Conservation (phyloP, 2,888 invertebrate genomes). For the Aromia moschata region DNA sequence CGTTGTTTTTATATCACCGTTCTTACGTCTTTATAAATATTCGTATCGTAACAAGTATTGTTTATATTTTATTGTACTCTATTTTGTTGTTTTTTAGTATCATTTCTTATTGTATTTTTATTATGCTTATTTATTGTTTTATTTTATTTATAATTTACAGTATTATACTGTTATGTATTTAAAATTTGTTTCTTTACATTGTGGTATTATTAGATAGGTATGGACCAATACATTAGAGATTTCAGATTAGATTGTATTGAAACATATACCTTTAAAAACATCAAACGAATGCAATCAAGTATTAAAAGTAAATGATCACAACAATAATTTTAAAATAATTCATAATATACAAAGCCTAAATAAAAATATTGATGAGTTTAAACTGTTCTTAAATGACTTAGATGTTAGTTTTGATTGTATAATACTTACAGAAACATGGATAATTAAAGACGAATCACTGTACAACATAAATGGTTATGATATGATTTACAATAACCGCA, state of each 20-base stretch:
- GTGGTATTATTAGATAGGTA: too few species aligned
- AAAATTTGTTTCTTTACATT: too few species aligned
- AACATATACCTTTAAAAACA: neutral
- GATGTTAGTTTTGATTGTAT: neutral
- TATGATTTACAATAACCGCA: neutral
- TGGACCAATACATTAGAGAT: constrained; percentile 1
- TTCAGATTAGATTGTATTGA: neutral
- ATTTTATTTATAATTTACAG: too few species aligned
- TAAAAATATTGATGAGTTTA: constrained; percentile 1
- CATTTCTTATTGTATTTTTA: too few species aligned
- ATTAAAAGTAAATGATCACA: neutral
- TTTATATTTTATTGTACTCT: too few species aligned
- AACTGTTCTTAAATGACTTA: neutral
- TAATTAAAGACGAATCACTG: neutral
- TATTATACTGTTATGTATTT: too few species aligned
- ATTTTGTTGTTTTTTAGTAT: too few species aligned
- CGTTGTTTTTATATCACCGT: too few species aligned
- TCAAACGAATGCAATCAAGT: neutral
- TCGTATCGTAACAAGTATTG: too few species aligned
- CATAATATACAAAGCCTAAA: neutral
- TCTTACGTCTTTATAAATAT: too few species aligned
- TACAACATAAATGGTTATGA: neutral
- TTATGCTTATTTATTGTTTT: too few species aligned
- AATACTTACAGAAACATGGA: neutral
- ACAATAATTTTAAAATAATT: neutral